Evolutionary conservation across 1,140 invertebrate genomes (phyloP).

Genomic region (Phocides pigmalion): DNA sequence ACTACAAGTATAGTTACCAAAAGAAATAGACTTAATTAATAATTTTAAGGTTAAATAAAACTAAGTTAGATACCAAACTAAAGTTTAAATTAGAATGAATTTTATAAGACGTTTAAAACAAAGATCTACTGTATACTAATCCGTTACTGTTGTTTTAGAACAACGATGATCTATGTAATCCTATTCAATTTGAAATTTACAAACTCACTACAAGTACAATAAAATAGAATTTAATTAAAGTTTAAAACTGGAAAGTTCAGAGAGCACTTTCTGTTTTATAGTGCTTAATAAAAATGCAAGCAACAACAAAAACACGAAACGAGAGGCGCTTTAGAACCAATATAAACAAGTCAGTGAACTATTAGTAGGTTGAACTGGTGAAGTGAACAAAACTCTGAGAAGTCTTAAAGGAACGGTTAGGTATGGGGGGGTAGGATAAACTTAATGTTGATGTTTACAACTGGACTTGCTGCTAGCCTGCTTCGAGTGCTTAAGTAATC

Average conservation of each 20-base stretch:
- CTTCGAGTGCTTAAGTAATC: no score
- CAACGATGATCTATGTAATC: no score
- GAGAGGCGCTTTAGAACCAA: constrained; percentile 14
- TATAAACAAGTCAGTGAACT: constrained; percentile 32
- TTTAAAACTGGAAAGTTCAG: constrained; percentile 10
- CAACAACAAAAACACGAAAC: constrained; percentile 8
- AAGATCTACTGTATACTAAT: background rate
- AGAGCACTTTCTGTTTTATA: constrained; percentile 16
- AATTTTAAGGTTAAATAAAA: background rate
- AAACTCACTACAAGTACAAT: constrained; percentile 1
- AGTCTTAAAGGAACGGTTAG: background rate
- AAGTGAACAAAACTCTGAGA: constrained; percentile 12
- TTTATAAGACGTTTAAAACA: background rate
- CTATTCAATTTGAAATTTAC: background rate
- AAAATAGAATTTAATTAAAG: constrained; percentile 26
- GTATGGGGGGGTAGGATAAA: constrained; percentile 12
- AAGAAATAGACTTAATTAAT: background rate
- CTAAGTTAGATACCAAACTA: background rate
- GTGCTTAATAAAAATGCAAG: constrained; percentile 25
- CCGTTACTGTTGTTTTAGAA: no score
- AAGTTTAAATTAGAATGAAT: background rate
- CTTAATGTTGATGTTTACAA: background rate
- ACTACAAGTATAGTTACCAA: background rate
- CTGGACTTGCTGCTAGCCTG: background rate
- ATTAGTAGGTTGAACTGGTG: constrained; percentile 22